Conservation (phyloP, 2,797 vertebrate species). For the Prunella strophiata region DNA sequence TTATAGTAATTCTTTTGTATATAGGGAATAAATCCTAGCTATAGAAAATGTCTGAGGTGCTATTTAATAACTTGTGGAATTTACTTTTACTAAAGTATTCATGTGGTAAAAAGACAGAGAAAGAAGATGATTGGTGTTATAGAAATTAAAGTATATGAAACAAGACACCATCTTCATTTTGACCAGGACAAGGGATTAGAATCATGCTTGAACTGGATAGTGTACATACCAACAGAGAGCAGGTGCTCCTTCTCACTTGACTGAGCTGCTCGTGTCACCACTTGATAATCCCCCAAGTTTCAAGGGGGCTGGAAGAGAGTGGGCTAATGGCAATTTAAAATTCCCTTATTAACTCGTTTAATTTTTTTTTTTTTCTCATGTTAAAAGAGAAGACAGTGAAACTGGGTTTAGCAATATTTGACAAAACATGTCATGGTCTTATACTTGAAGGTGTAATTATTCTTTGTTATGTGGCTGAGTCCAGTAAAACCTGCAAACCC, state of each 20-base stretch:
- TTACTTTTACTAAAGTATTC: not conserved
- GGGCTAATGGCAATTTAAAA: not conserved
- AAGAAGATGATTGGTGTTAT: not conserved
- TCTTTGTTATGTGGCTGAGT: not conserved
- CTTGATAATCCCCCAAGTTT: constrained; percentile 1
- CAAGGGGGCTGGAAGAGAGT: not conserved
- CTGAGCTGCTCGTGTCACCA: constrained; percentile 17
- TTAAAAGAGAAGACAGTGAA: not conserved
- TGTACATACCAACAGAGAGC: constrained; percentile 46
- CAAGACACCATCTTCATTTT: constrained; percentile 24
- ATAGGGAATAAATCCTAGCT: not conserved
- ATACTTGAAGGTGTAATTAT: not conserved
- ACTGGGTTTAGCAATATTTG: not conserved
- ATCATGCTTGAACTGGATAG: constrained; percentile 34
- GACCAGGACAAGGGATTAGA: constrained; percentile 45
- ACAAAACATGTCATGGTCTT: not conserved
- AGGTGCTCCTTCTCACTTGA: constrained; percentile 33
- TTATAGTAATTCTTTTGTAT: not conserved
- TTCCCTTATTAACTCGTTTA: not conserved
- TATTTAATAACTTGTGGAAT: not conserved
- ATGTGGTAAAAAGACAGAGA: not conserved
- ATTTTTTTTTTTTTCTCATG: not conserved
- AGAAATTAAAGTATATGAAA: constrained; percentile 41
- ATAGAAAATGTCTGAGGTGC: not conserved
- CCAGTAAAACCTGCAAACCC: not conserved